Evolutionary conservation across 2,888 invertebrate species (phyloP), one percentile per base, ranked within the genome.

Genomic region (Axea sp.): DNA sequence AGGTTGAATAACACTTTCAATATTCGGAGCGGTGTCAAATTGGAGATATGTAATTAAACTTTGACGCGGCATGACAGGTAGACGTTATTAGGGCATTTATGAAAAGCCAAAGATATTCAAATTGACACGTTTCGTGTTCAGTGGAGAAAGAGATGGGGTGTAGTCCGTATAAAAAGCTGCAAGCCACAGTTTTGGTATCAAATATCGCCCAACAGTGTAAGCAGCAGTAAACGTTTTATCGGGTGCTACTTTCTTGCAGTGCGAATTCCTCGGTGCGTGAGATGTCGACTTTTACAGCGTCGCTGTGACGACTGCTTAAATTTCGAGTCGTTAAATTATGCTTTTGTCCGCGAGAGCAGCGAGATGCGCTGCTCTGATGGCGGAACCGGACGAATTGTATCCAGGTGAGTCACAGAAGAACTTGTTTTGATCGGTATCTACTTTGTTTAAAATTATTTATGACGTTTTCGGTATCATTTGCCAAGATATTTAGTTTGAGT

Each of bases 381-480:
- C 82, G 0, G 86, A 86, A 73, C 83, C 84, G n/a, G 86, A 86
- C 37, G 81, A 86, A 69, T 81, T 85, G 8, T 81, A 86, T 73
- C 85, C 85, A 84, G 86, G 85, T 85, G n/a, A n/a, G n/a, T n/a
- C n/a, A n/a, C n/a, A n/a, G n/a, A n/a, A n/a, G n/a, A n/a, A n/a
- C n/a, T n/a, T n/a, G n/a, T n/a, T n/a, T n/a, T n/a, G n/a, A n/a
- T n/a, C n/a, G n/a, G n/a, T n/a, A n/a, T n/a, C n/a, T n/a, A n/a
- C n/a, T n/a, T n/a, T n/a, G n/a, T n/a, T n/a, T n/a, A n/a, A n/a
- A n/a, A n/a, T n/a, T n/a, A n/a, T n/a, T n/a, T n/a, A n/a, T n/a
- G n/a, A n/a, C n/a, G n/a, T n/a, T n/a, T n/a, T n/a, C n/a, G n/a
- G n/a, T n/a, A n/a, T n/a, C n/a, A n/a, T n/a, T n/a, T n/a, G n/a